Percentiles rank a stretch among this genome's conserved stretches.
These are phyloP conservation scores for Colistium nudipinnis DNA, from an alignment of 2,113 vertebrate genomes.

Conservation along the genomic window DNA sequence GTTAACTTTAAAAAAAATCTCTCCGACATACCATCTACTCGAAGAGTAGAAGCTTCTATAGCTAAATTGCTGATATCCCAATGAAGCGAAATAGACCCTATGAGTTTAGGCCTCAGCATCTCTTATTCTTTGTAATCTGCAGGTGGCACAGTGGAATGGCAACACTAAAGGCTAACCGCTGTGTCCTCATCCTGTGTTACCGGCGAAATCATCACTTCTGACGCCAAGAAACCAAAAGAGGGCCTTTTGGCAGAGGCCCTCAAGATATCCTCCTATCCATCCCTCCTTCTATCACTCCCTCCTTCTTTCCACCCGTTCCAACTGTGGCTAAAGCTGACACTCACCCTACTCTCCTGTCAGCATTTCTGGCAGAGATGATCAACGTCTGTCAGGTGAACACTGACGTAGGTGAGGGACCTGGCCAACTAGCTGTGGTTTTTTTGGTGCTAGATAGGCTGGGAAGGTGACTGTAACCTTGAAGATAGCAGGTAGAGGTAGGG, in stretches of 20 bases:
- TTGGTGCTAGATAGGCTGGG: slow-evolving; percentile 27
- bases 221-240: slow-evolving; percentile 64
- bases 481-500: slow-evolving; percentile 52
- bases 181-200: slow-evolving; percentile 53
- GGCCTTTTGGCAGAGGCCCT: slow-evolving; percentile 60
- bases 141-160: slow-evolving; percentile 30
- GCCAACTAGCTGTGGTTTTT: slow-evolving; percentile 42
- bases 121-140: slow-evolving; percentile 56
- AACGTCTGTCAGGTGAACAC: slow-evolving; percentile 53
- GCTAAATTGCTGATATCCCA: neutral
- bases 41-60: neutral
- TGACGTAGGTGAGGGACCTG: slow-evolving; percentile 12
- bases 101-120: slow-evolving; percentile 1
- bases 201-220: slow-evolving; percentile 46
- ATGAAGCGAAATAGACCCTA: slow-evolving; percentile 2
- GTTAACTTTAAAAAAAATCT: neutral
- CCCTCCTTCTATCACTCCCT: slow-evolving; percentile 37
- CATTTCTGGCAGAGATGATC: slow-evolving; percentile 60
- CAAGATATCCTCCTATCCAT: slow-evolving; percentile 46
- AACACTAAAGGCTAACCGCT: slow-evolving; percentile 34
- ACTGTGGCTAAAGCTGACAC: slow-evolving; percentile 75
- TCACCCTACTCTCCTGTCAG: slow-evolving; percentile 62
- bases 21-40: neutral
- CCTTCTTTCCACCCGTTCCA: slow-evolving; percentile 55
- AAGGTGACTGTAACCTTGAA: slow-evolving; percentile 67